These are phyloP conservation scores for Isoperla grammatica DNA, from an alignment of 2,888 invertebrate species.

Conservation along the genomic window DNA sequence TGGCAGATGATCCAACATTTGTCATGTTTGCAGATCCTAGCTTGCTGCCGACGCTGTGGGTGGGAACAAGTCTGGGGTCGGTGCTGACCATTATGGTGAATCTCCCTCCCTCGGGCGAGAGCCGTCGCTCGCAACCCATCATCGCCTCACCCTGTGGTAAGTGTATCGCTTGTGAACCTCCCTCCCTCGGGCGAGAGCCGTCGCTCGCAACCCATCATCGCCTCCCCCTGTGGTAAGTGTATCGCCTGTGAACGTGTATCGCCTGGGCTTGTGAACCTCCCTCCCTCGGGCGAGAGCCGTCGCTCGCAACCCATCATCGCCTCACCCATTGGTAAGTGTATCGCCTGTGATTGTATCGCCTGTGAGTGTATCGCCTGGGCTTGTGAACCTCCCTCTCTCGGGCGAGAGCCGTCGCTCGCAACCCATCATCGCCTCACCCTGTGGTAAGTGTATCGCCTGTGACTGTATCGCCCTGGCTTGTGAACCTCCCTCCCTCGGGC, in stretches of 20 bases:
- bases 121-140: constrained; percentile 77
- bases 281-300: constrained; percentile 72
- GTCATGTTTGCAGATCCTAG: constrained; percentile 62
- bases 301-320: constrained; percentile 82
- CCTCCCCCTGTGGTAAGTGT: constrained; percentile 78
- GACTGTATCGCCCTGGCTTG: no score
- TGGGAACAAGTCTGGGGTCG: constrained; percentile 95
- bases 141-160: constrained; percentile 82
- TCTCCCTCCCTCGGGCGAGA: constrained; percentile 69
- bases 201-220: constrained; percentile 78
- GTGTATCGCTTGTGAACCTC: constrained; percentile 53
- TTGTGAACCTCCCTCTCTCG: no score
- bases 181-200: constrained; percentile 74
- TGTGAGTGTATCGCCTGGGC: no score
- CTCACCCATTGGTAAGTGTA: constrained; percentile 75
- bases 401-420: no score
- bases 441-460: no score
- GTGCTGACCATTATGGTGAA: constrained; percentile 88
- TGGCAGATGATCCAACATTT: no score
- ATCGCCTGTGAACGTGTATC: no score
- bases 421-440: no score
- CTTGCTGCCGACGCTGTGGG: constrained; percentile 90
- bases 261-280: constrained; percentile 72
- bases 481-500: no score
- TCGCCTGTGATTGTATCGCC: no score